Evolutionary conservation across 1,140 invertebrate genomes (phyloP), one percentile per base, ranked within the genome.

Genomic region (Phenacoccus solenopsis): DNA sequence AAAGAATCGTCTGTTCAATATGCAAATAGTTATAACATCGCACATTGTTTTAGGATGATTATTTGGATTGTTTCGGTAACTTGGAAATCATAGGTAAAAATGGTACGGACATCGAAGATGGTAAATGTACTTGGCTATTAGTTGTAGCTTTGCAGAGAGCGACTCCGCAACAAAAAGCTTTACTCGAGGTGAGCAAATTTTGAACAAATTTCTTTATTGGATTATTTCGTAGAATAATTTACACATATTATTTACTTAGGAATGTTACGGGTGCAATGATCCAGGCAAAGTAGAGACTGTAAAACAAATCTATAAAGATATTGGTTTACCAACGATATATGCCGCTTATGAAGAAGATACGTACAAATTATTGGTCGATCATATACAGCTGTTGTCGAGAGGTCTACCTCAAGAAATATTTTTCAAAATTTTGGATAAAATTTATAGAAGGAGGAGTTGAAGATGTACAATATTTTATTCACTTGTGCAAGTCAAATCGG

Each of bases 121-220:
- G 93, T 28, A 98, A 98, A 83, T 98, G 96, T 79, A 88, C 93
- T 0, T 98, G 96, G 96, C 81, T 98, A 22, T 86, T 90, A 16
- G 91, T 96, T 16, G 88, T 93, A 20, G 94, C 95, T 21, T 80
- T 98, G 68, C 88, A 93, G 77, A 84, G 87, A 71, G 90, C 87
- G 32, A 87, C 84, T 74, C 79, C 84, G 0, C 80, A 85, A 25
- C 94, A 98, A 77, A 84, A 82, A 74, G 80, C 87, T 76, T 80
- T 92, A 21, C 84, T 97, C 78, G 81, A 90, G 79, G 82, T 83
- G 74, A 69, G 16, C 1, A 30, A 68, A 5, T 28, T 25, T 5
- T 69, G 5, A 9, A 10, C 27, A 21, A 28, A 68, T 35, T n/a
- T n/a, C n/a, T n/a, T n/a, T n/a, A n/a, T n/a, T n/a, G n/a, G n/a